Evolutionary conservation across 2,113 vertebrate genomes (phyloP).

Genomic region (Thamnaconus septentrionalis): DNA sequence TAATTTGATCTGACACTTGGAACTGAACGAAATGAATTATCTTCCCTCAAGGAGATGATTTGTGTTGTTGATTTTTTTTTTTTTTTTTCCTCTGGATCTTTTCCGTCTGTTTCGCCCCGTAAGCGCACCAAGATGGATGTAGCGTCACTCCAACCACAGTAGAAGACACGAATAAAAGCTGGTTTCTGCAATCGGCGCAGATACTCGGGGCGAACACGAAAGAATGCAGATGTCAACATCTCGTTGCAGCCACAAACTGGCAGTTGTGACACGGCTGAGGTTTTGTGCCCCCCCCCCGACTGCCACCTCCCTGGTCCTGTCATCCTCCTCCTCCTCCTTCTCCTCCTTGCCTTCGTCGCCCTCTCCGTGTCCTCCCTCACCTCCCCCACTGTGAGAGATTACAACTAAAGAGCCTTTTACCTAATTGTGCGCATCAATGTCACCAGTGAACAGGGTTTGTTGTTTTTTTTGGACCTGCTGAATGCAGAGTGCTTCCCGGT

Average conservation of each 20-base stretch:
- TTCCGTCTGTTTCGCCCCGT: constrained; percentile 3
- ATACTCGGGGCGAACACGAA: constrained; percentile 56
- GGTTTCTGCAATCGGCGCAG: constrained; percentile 26
- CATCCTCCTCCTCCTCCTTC: neutral
- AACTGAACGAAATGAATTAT: too few relatives aligned
- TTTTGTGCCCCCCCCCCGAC: constrained; percentile 46
- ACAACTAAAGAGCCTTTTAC: too few relatives aligned
- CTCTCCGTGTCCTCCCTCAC: too few relatives aligned
- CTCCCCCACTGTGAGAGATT: too few relatives aligned
- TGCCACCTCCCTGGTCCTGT: neutral
- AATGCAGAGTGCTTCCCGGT: too few relatives aligned
- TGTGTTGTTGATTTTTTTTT: too few relatives aligned
- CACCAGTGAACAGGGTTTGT: too few relatives aligned
- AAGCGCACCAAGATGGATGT: constrained; percentile 17
- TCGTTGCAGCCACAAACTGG: constrained; percentile 24
- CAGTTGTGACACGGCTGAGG: constrained; percentile 69
- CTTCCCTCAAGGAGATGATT: too few relatives aligned
- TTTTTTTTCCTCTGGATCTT: neutral
- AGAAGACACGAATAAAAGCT: constrained; percentile 70
- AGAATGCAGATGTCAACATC: constrained; percentile 75
- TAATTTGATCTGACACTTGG: too few relatives aligned
- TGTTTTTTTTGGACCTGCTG: too few relatives aligned
- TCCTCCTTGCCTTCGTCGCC: neutral
- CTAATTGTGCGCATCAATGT: too few relatives aligned
- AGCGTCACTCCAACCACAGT: constrained; percentile 48